Conservation (phyloP, 2,113 vertebrate genomes). For the Okapia johnstoni region DNA sequence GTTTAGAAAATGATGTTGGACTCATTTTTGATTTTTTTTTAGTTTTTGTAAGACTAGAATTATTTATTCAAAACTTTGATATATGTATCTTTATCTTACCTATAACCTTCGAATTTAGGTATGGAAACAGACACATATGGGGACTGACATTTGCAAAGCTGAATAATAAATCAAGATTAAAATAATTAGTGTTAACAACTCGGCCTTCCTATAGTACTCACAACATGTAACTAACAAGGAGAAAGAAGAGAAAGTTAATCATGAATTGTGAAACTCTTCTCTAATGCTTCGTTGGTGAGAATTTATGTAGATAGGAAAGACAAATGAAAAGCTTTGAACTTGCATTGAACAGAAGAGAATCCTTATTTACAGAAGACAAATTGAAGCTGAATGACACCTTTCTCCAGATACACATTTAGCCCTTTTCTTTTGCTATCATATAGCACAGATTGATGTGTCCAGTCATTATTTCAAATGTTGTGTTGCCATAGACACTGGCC, state of each 20-base stretch:
- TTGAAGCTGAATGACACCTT: constrained; percentile 41
- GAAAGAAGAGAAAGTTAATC: constrained; percentile 44
- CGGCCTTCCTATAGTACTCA: neutral
- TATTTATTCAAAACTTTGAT: neutral
- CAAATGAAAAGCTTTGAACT: constrained; percentile 38
- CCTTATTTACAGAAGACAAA: constrained; percentile 46
- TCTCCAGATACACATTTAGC: neutral
- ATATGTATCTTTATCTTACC: constrained; percentile 21
- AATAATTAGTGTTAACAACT: constrained; percentile 41
- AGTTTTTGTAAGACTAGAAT: neutral
- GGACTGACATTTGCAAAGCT: constrained; percentile 41
- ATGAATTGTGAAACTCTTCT: constrained; percentile 12
- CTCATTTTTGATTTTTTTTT: neutral
- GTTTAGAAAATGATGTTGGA: neutral
- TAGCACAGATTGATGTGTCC: neutral
- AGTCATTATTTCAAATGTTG: neutral
- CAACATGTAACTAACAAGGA: neutral
- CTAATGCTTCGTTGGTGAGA: constrained; percentile 26
- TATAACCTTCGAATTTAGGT: constrained; percentile 22
- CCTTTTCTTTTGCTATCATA: neutral
- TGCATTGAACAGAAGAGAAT: constrained; percentile 25
- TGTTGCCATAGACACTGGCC: constrained; percentile 21
- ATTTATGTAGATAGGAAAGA: constrained; percentile 28
- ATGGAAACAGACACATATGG: neutral
- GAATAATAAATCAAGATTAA: constrained; percentile 36